Percentiles rank a stretch among this genome's conserved stretches.
phyloP scores from a whole-genome alignment of 1,140 invertebrate species.

The Thalassaphorura encarpata region DNA sequence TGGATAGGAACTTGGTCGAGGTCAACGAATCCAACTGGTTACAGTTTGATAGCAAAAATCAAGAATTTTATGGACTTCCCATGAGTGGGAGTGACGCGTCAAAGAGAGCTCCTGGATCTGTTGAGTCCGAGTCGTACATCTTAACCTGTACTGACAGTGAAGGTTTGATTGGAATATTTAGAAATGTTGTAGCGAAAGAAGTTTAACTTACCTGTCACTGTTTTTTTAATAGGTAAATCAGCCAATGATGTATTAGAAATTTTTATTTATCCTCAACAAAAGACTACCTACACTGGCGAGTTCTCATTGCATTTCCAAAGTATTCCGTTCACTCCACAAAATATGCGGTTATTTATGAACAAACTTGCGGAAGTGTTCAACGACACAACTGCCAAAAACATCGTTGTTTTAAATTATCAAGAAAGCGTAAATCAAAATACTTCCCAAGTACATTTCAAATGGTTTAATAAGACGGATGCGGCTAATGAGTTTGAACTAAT shows the following conservation, averaged over 20 bases:
- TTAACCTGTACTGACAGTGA: too few relatives aligned
- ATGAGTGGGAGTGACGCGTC: background rate
- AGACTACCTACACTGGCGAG: slow-evolving; percentile 13
- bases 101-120: slow-evolving; percentile 1
- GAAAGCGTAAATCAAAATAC: slow-evolving; percentile 32
- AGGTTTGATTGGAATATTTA: too few relatives aligned
- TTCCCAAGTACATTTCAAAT: slow-evolving; percentile 49
- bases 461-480: slow-evolving; percentile 61
- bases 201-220: background rate
- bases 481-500: slow-evolving; percentile 68
- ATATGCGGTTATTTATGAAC: slow-evolving; percentile 32
- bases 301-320: slow-evolving; percentile 28
- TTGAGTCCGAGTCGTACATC: too few relatives aligned
- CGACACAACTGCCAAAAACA: background rate
- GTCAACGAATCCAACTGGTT: slow-evolving; percentile 63
- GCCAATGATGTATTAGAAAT: slow-evolving; percentile 20
- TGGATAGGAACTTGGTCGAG: slow-evolving; percentile 32
- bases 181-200: background rate
- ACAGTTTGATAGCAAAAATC: slow-evolving; percentile 76
- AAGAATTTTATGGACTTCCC: slow-evolving; percentile 84
- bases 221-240: slow-evolving; percentile 15
- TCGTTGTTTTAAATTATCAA: slow-evolving; percentile 12
- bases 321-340: slow-evolving; percentile 10
- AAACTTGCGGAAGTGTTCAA: slow-evolving; percentile 46
- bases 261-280: background rate